phyloP scores from a whole-genome alignment of 2,797 vertebrate genomes.

The Malurus leucopterus region DNA sequence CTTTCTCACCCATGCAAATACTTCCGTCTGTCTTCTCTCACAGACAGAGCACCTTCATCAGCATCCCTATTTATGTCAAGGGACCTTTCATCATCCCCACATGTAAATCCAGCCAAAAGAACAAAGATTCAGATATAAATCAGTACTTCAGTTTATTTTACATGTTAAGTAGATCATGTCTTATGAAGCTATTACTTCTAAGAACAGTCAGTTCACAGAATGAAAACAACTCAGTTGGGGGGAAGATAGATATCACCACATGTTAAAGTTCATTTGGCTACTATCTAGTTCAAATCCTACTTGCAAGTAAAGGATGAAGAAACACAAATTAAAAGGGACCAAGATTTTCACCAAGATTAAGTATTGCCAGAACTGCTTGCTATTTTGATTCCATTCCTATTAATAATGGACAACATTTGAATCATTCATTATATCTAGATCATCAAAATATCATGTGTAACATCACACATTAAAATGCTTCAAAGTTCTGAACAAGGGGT shows the following conservation, averaged over 20 bases:
- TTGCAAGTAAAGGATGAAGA: background rate
- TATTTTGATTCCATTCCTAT: background rate
- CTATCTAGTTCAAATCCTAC: background rate
- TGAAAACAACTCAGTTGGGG: background rate
- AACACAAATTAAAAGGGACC: background rate
- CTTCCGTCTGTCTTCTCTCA: conserved; percentile 7
- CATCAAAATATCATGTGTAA: background rate
- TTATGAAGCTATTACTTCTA: background rate
- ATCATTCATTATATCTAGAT: background rate
- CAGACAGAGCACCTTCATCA: conserved; percentile 28
- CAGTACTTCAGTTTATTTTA: background rate
- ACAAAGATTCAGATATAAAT: background rate
- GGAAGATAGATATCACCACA: background rate
- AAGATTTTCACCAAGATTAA: background rate
- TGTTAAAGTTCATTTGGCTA: background rate
- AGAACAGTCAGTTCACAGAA: background rate
- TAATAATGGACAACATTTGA: background rate
- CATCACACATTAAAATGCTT: background rate
- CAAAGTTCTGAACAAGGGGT: background rate
- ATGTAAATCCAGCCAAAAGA: background rate
- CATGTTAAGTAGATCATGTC: background rate
- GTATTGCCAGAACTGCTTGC: background rate
- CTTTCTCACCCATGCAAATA: conserved; percentile 48
- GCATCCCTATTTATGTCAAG: conserved; percentile 38
- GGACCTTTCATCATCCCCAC: conserved; percentile 29